A percentile compares a stretch with the other conserved stretches of the same genome.
phyloP scores from a whole-genome alignment of 2,797 vertebrate species.

The Myotis pilosus region DNA sequence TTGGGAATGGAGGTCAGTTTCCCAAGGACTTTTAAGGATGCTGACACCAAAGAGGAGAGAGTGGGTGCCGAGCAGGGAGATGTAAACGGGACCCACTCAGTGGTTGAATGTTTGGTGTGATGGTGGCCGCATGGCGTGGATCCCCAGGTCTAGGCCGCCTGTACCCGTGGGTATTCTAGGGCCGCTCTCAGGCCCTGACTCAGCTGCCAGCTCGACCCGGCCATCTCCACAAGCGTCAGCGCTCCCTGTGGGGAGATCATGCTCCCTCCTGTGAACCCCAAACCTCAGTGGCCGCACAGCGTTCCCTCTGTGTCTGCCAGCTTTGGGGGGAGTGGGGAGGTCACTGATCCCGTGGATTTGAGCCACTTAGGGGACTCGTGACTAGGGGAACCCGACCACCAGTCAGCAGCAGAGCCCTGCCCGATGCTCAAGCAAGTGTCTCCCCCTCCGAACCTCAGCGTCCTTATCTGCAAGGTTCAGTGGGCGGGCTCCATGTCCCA shows the following conservation, averaged over 20 bases:
- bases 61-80: neutral
- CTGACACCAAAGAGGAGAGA: neutral
- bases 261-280: neutral
- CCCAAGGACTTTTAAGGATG: neutral
- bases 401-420: neutral
- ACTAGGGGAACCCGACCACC: neutral
- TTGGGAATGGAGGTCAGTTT: neutral
- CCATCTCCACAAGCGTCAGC: neutral
- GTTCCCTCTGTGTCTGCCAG: neutral
- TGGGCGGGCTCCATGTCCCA: fast-evolving
- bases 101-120: neutral
- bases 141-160: neutral
- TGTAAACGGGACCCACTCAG: neutral
- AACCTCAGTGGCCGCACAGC: neutral
- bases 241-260: neutral
- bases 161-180: fast-evolving
- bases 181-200: neutral
- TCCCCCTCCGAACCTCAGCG: neutral
- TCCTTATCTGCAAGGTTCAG: neutral
- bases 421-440: neutral
- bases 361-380: neutral
- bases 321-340: neutral
- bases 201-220: neutral
- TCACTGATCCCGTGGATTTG: neutral
- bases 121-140: neutral